Percentiles rank a stretch among this genome's conserved stretches.
These are phyloP conservation scores for Gambelia wislizenii DNA, from an alignment of 2,797 vertebrate genomes.

Conservation along the genomic window DNA sequence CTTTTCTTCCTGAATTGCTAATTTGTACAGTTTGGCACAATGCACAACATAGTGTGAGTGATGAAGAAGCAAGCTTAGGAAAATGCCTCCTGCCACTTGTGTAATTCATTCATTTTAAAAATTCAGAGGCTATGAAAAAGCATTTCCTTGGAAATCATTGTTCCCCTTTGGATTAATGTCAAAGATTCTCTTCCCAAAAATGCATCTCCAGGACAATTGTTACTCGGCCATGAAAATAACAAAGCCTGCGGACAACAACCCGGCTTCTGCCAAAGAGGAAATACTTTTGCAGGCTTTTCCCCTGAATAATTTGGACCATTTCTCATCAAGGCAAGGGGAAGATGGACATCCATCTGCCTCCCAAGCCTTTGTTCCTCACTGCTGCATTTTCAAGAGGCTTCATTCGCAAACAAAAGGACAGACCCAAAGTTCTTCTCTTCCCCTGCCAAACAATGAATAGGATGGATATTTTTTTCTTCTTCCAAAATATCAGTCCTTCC, in stretches of 20 bases:
- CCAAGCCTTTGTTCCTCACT: slow-evolving; percentile 7
- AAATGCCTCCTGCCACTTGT: not conserved
- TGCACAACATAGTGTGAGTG: not conserved
- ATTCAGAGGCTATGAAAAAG: slow-evolving; percentile 34
- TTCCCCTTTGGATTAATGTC: slow-evolving; percentile 33
- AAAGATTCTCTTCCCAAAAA: slow-evolving; percentile 29
- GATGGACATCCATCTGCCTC: slow-evolving; percentile 24
- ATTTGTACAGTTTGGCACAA: not conserved
- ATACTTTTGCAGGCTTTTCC: slow-evolving; percentile 22
- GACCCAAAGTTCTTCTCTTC: not conserved
- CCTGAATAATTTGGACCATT: slow-evolving; percentile 11
- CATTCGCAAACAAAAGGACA: not conserved
- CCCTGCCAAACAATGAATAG: not conserved
- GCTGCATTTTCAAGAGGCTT: not conserved
- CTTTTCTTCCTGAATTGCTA: not conserved
- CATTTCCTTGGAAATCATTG: slow-evolving; percentile 15
- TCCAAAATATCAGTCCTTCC: not conserved
- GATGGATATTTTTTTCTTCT: not conserved
- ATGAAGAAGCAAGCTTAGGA: slow-evolving; percentile 5
- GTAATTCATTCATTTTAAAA: slow-evolving; percentile 36
- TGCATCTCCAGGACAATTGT: not conserved
- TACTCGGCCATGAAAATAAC: slow-evolving; percentile 34
- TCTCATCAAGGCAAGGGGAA: slow-evolving; percentile 4
- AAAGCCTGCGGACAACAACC: slow-evolving; percentile 18
- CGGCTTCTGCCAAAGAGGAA: slow-evolving; percentile 5